A percentile compares a stretch with the other conserved stretches of the same genome.
phyloP scores from a whole-genome alignment of 2,888 invertebrate species.

The Cacoxenus indagator region DNA sequence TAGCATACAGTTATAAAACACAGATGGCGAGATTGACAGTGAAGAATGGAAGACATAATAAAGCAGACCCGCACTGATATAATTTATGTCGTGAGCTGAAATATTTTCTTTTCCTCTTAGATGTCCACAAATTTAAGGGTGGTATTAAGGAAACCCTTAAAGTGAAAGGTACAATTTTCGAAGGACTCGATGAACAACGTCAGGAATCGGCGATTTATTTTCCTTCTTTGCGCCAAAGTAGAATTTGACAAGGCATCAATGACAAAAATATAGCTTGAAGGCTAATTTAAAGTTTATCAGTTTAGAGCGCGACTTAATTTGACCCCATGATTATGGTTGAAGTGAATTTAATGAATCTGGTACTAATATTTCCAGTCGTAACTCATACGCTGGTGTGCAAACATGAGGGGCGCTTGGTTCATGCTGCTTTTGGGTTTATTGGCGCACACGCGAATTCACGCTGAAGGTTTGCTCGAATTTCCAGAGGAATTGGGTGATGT shows the following conservation, averaged over 20 bases:
- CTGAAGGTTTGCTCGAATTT: constrained; percentile 38
- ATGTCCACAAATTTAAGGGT: constrained; percentile 30
- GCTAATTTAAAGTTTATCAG: not conserved
- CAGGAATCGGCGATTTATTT: not conserved
- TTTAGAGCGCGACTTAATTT: not conserved
- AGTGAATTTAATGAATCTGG: not conserved
- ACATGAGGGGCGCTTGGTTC: constrained; percentile 43
- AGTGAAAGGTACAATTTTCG: not conserved
- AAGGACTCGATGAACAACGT: not conserved
- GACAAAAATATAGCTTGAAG: not conserved
- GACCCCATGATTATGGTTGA: not conserved
- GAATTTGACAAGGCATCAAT: not conserved
- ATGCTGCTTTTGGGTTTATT: constrained; percentile 54
- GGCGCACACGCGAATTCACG: constrained; percentile 48
- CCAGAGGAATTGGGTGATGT: constrained; percentile 44
- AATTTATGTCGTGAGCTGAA: constrained; percentile 15
- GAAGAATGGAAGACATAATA: not conserved
- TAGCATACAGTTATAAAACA: not conserved
- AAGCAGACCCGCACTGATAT: constrained; percentile 31
- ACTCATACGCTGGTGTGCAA: not conserved
- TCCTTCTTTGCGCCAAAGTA: not conserved
- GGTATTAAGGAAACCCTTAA: constrained; percentile 22
- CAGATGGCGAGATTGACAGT: not conserved
- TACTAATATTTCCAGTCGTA: not conserved
- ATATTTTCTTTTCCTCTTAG: constrained; percentile 29